These are phyloP conservation scores for Muscicapa adusta DNA, from an alignment of 2,113 vertebrate species.

Conservation along the genomic window DNA sequence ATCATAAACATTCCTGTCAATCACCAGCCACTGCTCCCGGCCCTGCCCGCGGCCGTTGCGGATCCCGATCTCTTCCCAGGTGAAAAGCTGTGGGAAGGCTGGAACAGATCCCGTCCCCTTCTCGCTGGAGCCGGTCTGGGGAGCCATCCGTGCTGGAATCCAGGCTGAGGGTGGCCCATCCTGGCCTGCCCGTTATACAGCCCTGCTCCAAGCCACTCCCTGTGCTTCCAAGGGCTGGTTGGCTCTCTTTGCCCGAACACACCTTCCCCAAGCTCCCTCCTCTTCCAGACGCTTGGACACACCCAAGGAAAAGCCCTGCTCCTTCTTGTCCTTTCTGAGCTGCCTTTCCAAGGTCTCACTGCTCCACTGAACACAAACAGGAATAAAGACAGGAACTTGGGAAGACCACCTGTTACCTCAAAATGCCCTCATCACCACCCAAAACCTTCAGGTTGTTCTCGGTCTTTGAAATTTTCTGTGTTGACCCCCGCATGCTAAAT, in stretches of 20 bases:
- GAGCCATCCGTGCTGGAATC: not conserved
- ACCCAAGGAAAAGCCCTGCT: not conserved
- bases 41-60: not conserved
- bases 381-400: not conserved
- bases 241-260: not conserved
- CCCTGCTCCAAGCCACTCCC: slow-evolving; percentile 7
- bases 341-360: not conserved
- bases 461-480: not conserved
- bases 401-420: not conserved
- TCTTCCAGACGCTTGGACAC: not conserved
- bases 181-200: slow-evolving; percentile 1
- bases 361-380: not conserved
- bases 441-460: not conserved
- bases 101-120: not conserved
- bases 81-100: not conserved
- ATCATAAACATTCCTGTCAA: slow-evolving; percentile 77
- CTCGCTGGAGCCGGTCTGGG: not conserved
- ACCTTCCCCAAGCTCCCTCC: not conserved
- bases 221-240: not conserved
- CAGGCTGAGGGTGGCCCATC: not conserved
- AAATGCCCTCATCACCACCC: accelerated
- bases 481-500: not conserved
- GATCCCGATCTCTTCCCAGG: slow-evolving; percentile 50
- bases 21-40: slow-evolving; percentile 72
- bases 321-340: not conserved